Base-by-base conservation (phyloP, 2,888 invertebrate species). In the Pyrrhosoma nymphula region DNA sequence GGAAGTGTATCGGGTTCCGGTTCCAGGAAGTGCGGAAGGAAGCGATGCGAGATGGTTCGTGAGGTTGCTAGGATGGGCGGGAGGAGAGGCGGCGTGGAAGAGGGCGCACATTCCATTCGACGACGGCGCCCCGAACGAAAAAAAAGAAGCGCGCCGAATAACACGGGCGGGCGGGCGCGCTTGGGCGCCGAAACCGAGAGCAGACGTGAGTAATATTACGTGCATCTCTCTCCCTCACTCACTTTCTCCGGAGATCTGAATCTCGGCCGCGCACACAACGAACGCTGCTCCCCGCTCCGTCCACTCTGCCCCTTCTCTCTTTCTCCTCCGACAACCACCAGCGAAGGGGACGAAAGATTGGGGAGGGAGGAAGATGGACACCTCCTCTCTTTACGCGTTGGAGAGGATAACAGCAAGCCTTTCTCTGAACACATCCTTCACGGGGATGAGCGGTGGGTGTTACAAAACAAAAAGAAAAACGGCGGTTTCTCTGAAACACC, bases 151-250 rank as follows among this genome's bases (percentile, higher is more conserved):
- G n/a, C n/a, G 26, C 69, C n/a, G 69, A 69, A 69, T n/a, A 12
- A n/a, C 69, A 12, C 69, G 35, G 16, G 35, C 30, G 82, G 35
- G 26, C 30, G 82, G 35, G 82, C 30, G 16, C 69, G 23, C 26
- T 26, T n/a, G 69, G 69, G 69, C 26, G 60, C 95, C 95, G 60
- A 30, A 30, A 35, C 26, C 95, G 82, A 30, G 30, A 23, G 69
- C 69, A 26, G 69, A 82, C 82, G 82, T 82, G 82, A 82, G 82
- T 18, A 35, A 35, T 82, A 82, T 82, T 82, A 82, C 82, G 82
- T 82, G 82, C 82, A 82, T 82, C 82, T 30, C 16, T 23, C 69
- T 69, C 69, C 35, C 82, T 35, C 82, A 8, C 35, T 30, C 82
- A 35, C 82, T 82, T 82, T 82, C 82, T 82, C 82, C 82, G 30